Conservation (phyloP, 2,888 invertebrate genomes). For the Drosophila anomalipes region DNA sequence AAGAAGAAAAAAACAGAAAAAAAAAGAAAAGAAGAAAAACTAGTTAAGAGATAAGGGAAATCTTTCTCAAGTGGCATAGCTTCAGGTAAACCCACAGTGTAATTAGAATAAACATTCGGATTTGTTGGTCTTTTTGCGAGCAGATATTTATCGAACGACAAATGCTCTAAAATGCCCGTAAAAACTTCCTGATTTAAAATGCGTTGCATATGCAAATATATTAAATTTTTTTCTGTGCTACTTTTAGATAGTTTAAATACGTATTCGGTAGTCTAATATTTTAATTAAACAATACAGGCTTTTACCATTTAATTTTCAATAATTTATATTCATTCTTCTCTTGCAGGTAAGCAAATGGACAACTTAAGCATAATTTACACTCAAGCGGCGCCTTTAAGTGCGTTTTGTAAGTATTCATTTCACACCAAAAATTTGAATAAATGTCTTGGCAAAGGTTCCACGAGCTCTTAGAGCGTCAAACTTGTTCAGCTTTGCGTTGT, state of each 20-base stretch:
- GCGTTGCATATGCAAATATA: not conserved
- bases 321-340: slow-evolving; percentile 4
- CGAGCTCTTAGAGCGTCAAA: slow-evolving; percentile 15
- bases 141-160: not conserved
- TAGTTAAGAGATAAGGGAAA: not conserved
- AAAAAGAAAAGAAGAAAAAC: not conserved
- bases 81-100: slow-evolving; percentile 1
- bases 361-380: slow-evolving; percentile 17
- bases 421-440: slow-evolving; percentile 15
- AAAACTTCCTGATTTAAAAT: not conserved
- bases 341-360: slow-evolving; percentile 59
- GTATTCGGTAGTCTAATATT: not conserved
- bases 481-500: slow-evolving; percentile 12
- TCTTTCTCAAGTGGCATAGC: not conserved
- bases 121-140: not conserved
- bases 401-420: slow-evolving; percentile 34
- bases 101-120: slow-evolving; percentile 21
- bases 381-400: slow-evolving; percentile 2
- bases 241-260: not conserved
- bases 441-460: slow-evolving; percentile 14
- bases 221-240: not conserved
- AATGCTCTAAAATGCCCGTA: not conserved
- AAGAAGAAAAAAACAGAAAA: not conserved
- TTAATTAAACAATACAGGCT: not conserved
- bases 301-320: not conserved